Evolutionary conservation across 2,888 invertebrate genomes (phyloP), one percentile per base, ranked within the genome.

Genomic region (Proisotoma minuta): DNA sequence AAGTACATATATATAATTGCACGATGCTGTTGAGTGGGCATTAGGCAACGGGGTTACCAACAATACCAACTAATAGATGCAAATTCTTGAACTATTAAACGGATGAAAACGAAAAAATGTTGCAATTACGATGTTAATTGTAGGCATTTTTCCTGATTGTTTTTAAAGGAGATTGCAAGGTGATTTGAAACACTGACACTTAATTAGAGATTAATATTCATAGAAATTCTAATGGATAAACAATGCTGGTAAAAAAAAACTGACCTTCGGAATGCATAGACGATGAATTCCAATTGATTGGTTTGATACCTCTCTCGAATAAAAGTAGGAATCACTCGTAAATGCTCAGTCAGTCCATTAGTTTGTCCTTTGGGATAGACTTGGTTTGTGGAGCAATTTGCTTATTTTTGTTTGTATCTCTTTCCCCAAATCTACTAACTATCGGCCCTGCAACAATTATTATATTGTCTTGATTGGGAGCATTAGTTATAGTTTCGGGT

Each of bases 351-450:
- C 66, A 64, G 66, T 62, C 53, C 54, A 51, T 59, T 62, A 51
- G 64, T 66, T 69, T 69, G 66, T 66, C 66, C 69, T 66, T 59
- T 58, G 60, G 69, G 66, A 69, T 60, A 69, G 64, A 64, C 64
- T 28, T 26, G 18, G 15, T 43, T 5, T 12, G 10, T 43, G 15
- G 43, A 20, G 15, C 34, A 15, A 15, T 34, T 34, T 8, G 15
- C 5, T 34, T 15, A 34, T 15, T 10, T 34, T 10, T 15, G 8
- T 15, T 8, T 34, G 8, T 34, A 8, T 34, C 34, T 15, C 8
- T 34, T 34, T 34, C 34, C 15, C 34, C 34, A 15, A 34, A 8
- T 34, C 34, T 34, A 15, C 34, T 34, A 34, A 34, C 15, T 34
- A n/a, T n/a, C n/a, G n/a, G n/a, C n/a, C n/a, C n/a, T n/a, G n/a